These are phyloP conservation scores for Protonibea diacanthus DNA, from an alignment of 2,797 vertebrate species.

Conservation along the genomic window DNA sequence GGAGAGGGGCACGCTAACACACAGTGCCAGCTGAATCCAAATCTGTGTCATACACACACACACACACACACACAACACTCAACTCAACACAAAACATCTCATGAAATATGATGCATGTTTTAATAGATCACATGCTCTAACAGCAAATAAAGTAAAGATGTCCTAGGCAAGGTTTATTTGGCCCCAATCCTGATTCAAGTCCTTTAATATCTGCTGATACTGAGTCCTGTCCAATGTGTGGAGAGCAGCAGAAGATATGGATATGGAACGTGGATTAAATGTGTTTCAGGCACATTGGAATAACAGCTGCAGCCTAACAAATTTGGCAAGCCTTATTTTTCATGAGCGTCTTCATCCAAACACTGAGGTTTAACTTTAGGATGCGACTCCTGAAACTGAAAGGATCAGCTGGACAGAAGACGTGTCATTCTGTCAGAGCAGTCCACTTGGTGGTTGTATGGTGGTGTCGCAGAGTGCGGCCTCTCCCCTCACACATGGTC, in stretches of 20 bases:
- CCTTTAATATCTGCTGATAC: neutral
- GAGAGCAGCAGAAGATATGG: neutral
- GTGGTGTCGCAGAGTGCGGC: too few relatives aligned
- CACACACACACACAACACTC: neutral
- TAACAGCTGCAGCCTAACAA: neutral
- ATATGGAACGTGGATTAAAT: neutral
- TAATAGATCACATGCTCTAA: neutral
- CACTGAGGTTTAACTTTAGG: neutral
- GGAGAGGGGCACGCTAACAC: conserved; percentile 25
- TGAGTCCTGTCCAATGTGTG: neutral
- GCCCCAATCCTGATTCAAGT: neutral
- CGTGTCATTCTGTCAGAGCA: neutral
- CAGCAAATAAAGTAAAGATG: neutral
- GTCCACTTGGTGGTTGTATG: too few relatives aligned
- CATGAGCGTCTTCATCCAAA: neutral
- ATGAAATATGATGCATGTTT: neutral
- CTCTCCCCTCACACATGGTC: too few relatives aligned
- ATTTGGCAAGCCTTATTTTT: neutral
- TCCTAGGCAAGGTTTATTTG: neutral
- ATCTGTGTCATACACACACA: conserved; percentile 11
- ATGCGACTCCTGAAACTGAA: neutral
- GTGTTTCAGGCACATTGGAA: neutral
- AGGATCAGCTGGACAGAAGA: neutral
- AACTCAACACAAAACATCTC: neutral
- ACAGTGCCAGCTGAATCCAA: conserved; percentile 19